phyloP scores from a whole-genome alignment of 2,888 invertebrate species.

The Eupithecia vulgata region DNA sequence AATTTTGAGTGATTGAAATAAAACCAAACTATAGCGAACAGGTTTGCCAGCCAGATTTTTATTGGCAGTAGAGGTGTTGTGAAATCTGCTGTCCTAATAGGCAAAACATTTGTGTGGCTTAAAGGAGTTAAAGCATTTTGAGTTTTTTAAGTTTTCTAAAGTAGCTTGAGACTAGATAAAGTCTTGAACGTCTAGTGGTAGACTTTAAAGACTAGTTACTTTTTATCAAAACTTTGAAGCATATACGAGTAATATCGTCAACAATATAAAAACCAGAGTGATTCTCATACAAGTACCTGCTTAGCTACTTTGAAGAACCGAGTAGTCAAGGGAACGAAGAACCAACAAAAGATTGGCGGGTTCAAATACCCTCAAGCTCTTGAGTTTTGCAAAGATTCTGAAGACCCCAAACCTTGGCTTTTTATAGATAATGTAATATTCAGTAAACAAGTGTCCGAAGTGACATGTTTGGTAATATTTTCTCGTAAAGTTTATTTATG shows the following conservation, averaged over 20 bases:
- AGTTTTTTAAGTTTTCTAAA: background rate
- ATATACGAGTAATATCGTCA: background rate
- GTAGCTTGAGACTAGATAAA: background rate
- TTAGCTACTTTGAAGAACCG: slow-evolving; percentile 17
- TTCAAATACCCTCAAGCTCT: slow-evolving; percentile 24
- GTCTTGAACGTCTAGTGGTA: background rate
- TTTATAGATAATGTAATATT: slow-evolving; percentile 26
- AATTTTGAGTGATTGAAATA: too few species aligned
- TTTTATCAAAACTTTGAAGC: background rate
- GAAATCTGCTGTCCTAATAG: too few species aligned
- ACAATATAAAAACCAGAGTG: background rate
- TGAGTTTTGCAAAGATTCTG: slow-evolving; percentile 29
- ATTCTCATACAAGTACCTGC: background rate
- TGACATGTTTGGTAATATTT: slow-evolving; percentile 13
- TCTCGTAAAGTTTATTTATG: background rate
- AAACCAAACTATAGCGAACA: too few species aligned
- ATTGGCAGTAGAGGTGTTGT: too few species aligned
- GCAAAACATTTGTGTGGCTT: too few species aligned
- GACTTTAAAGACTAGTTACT: background rate
- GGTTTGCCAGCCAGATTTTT: too few species aligned
- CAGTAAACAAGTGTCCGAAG: slow-evolving; percentile 13
- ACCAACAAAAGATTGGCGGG: slow-evolving; percentile 21
- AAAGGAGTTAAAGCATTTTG: background rate
- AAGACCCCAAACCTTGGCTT: slow-evolving; percentile 20
- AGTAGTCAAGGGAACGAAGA: slow-evolving; percentile 22